A percentile compares a stretch with the other conserved stretches of the same genome.
These are phyloP conservation scores for Scophthalmus maximus DNA, from an alignment of 2,113 vertebrate species.

Conservation along the genomic window DNA sequence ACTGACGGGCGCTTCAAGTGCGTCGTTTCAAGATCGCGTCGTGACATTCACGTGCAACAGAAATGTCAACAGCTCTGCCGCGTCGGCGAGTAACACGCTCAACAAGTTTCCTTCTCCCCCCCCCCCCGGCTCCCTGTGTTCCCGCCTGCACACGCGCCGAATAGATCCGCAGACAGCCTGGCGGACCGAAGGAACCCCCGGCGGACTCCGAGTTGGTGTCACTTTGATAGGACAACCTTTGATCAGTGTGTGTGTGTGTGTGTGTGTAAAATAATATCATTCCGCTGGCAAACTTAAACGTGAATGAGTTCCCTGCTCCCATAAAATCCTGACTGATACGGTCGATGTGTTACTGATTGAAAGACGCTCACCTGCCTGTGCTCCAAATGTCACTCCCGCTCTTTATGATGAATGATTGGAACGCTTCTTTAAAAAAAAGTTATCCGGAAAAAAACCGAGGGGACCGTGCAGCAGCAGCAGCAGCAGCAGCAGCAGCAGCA, in stretches of 20 bases:
- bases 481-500: not conserved
- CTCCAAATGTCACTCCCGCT: slow-evolving; percentile 19
- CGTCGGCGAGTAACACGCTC: slow-evolving; percentile 34
- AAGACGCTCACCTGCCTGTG: slow-evolving; percentile 54
- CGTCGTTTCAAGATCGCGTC: slow-evolving; percentile 8
- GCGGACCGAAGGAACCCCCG: not conserved
- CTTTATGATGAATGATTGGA: not conserved
- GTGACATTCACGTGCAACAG: not conserved
- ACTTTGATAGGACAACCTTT: slow-evolving; percentile 9
- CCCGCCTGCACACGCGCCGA: slow-evolving; percentile 5
- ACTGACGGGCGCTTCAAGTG: slow-evolving; percentile 24
- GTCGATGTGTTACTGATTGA: not conserved
- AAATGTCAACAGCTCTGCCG: slow-evolving; percentile 36
- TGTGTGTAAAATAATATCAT: not conserved
- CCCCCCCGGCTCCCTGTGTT: not conserved
- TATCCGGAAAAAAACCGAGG: slow-evolving; percentile 6
- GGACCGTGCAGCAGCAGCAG: not conserved
- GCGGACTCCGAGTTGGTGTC: no score
- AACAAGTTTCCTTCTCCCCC: slow-evolving; percentile 17
- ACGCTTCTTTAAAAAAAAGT: slow-evolving; percentile 8
- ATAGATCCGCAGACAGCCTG: not conserved
- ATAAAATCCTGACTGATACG: not conserved
- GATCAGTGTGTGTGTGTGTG: no score
- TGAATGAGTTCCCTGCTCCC: not conserved
- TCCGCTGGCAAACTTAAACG: not conserved